A percentile compares a stretch with the other conserved stretches of the same genome.
Evolutionary conservation across 2,797 vertebrate genomes (phyloP).

Genomic region (Sebastes matsubarae): DNA sequence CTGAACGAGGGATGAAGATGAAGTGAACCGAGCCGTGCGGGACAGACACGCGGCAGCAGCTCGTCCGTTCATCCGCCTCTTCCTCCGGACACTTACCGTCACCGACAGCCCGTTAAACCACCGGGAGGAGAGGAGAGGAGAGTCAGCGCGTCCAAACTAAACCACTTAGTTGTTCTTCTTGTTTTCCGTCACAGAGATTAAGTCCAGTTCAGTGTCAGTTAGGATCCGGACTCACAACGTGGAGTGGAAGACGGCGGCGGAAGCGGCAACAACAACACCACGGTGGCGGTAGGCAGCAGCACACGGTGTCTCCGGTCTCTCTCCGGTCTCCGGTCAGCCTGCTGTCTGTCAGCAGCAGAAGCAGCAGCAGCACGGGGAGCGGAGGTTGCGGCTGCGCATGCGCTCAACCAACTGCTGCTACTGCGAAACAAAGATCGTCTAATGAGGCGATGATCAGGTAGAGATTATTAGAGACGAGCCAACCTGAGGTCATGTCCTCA

Average conservation of each 20-base stretch:
- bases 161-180: not conserved
- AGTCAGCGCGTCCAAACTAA: not conserved
- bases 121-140: not conserved
- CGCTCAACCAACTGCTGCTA: constrained; percentile 7
- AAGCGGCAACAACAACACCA: not conserved
- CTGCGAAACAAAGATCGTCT: constrained; percentile 60
- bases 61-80: not conserved
- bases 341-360: constrained; percentile 34
- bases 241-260: not conserved
- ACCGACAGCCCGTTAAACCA: constrained; percentile 2
- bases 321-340: constrained; percentile 11
- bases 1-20: not conserved
- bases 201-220: constrained; percentile 32
- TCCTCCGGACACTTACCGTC: constrained; percentile 47
- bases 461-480: not conserved
- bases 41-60: not conserved
- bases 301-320: too few relatives aligned
- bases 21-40: constrained; percentile 21
- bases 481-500: not conserved
- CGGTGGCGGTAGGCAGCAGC: not conserved
- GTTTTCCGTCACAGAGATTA: not conserved
- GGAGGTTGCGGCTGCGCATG: constrained; percentile 48
- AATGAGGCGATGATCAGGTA: fast-evolving
- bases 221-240: constrained; percentile 41
- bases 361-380: not conserved